Conservation (phyloP, 2,888 invertebrate genomes). For the Noctua fimbriata region DNA sequence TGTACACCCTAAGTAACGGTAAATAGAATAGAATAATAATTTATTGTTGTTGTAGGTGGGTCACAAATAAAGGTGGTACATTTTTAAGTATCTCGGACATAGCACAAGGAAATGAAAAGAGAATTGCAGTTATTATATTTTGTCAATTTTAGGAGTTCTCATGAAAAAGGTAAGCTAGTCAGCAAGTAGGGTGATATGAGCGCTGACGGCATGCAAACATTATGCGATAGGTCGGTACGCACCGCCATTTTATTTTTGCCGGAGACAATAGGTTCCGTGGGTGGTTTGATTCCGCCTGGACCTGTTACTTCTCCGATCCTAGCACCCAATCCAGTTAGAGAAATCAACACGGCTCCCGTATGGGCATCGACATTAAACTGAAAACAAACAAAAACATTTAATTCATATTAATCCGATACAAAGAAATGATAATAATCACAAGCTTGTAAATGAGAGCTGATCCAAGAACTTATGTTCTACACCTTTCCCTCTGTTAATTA, state of each 20-base stretch:
- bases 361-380: conserved; percentile 74
- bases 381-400: conserved; percentile 42
- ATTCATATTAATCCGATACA: background rate
- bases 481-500: background rate
- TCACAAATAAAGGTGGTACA: no score
- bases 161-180: background rate
- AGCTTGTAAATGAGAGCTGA: background rate
- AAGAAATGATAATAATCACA: background rate
- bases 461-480: background rate
- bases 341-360: conserved; percentile 68
- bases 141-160: background rate
- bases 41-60: no score
- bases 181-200: background rate
- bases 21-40: no score
- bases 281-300: conserved; percentile 67
- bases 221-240: conserved; percentile 47
- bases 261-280: conserved; percentile 59
- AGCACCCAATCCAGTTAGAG: conserved; percentile 70
- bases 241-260: conserved; percentile 66
- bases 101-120: background rate
- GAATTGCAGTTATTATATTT: background rate
- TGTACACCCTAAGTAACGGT: no score
- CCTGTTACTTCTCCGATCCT: conserved; percentile 63
- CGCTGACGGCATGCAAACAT: background rate
- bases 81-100: no score